These are phyloP conservation scores for Hipparchia sbordonii DNA, from an alignment of 2,888 invertebrate genomes.

Conservation along the genomic window DNA sequence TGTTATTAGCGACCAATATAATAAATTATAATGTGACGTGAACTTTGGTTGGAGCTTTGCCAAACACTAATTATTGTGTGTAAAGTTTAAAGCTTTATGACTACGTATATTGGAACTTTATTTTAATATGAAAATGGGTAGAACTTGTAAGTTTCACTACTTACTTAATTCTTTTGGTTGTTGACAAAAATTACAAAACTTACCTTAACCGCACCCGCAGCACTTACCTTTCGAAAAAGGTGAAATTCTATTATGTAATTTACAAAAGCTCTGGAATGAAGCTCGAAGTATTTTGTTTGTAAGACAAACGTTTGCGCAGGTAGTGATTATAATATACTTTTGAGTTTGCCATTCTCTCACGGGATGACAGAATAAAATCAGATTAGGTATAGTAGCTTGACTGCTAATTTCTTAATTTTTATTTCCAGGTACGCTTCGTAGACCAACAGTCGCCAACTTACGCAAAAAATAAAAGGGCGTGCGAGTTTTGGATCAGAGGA, in stretches of 20 bases:
- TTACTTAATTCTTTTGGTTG: too few species aligned
- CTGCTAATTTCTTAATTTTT: neutral
- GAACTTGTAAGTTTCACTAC: neutral
- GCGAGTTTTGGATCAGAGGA: conserved; percentile 93
- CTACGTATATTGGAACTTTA: neutral
- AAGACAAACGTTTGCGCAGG: too few species aligned
- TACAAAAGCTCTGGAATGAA: too few species aligned
- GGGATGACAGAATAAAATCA: too few species aligned
- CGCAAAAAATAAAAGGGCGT: conserved; percentile 91
- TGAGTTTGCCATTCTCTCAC: too few species aligned
- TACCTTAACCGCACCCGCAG: too few species aligned
- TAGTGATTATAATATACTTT: too few species aligned
- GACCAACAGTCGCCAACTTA: conserved; percentile 92
- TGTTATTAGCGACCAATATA: conserved; percentile 49
- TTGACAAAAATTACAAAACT: too few species aligned
- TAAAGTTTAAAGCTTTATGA: conserved; percentile 6
- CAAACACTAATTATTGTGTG: conserved; percentile 37
- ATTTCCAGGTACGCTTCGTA: conserved; percentile 90
- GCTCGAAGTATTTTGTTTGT: too few species aligned
- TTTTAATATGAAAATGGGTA: conserved; percentile 1
- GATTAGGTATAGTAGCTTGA: too few species aligned
- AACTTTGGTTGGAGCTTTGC: conserved; percentile 67
- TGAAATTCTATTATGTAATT: too few species aligned
- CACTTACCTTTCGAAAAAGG: too few species aligned
- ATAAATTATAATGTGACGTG: conserved; percentile 67